Percentiles rank a stretch among this genome's conserved stretches.
These are phyloP conservation scores for Eupeodes latifasciatus DNA, from an alignment of 2,888 invertebrate species.

Conservation along the genomic window DNA sequence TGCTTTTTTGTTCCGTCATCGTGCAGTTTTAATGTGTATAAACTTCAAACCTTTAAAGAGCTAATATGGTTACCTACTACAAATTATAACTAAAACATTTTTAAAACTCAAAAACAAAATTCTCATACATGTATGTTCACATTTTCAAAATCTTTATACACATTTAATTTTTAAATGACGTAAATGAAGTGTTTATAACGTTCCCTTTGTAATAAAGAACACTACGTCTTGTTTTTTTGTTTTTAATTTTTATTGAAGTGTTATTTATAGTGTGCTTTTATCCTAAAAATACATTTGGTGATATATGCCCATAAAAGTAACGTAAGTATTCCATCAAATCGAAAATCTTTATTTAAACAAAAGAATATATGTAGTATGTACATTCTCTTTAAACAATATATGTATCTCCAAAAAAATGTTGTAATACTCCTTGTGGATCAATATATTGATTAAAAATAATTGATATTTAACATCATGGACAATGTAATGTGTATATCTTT, in stretches of 20 bases:
- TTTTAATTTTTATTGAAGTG: neutral
- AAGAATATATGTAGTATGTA: neutral
- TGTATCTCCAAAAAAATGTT: neutral
- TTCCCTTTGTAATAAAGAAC: neutral
- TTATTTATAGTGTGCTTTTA: neutral
- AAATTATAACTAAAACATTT: no score
- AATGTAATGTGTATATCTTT: neutral
- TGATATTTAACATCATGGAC: neutral
- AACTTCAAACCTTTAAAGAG: no score
- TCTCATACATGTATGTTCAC: neutral
- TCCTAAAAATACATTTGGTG: constrained; percentile 1
- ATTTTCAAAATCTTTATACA: neutral
- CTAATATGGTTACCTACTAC: no score
- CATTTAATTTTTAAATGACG: neutral
- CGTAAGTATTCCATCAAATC: neutral
- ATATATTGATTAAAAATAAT: constrained; percentile 3
- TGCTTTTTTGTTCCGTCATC: no score
- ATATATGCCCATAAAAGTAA: neutral
- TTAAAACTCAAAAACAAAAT: neutral
- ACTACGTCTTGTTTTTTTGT: neutral
- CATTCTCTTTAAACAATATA: no score
- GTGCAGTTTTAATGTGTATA: no score
- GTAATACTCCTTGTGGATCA: neutral
- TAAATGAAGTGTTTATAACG: neutral
- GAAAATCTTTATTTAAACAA: neutral